Evolutionary conservation across 2,888 invertebrate genomes (phyloP).

Genomic region (Latrodectus elegans): DNA sequence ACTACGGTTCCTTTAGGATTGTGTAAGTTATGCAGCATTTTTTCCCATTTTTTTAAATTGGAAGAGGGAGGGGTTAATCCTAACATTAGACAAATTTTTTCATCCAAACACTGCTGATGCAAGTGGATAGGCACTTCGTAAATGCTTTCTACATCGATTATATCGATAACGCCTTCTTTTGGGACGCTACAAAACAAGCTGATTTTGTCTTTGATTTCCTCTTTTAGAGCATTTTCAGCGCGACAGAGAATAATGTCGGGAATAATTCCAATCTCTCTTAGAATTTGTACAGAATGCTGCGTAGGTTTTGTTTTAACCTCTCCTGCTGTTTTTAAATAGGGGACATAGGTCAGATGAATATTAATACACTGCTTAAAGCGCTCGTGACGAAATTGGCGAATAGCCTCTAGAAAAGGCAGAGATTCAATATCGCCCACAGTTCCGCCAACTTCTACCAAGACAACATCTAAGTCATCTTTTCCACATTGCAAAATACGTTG

Average conservation of each 20-base stretch:
- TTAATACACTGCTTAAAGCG: not conserved
- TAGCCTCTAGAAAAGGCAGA: slow-evolving; percentile 55
- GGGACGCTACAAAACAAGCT: not conserved
- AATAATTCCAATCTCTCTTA: not conserved
- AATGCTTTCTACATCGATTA: not conserved
- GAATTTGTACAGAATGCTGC: slow-evolving; percentile 3
- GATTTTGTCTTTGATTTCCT: not conserved
- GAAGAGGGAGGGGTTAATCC: not conserved
- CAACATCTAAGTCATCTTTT: slow-evolving; percentile 22
- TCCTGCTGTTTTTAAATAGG: not conserved
- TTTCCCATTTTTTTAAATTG: not conserved
- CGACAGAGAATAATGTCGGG: not conserved
- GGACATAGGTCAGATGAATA: not conserved
- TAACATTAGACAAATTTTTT: not conserved
- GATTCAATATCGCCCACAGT: slow-evolving; percentile 67
- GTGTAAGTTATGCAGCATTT: not conserved
- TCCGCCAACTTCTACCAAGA: slow-evolving; percentile 62
- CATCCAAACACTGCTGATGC: not conserved
- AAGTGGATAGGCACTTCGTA: slow-evolving; percentile 3
- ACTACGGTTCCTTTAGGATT: slow-evolving; percentile 79
- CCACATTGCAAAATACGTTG: not conserved
- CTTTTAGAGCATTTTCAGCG: not conserved
- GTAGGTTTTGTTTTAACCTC: slow-evolving; percentile 14
- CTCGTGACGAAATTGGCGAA: not conserved
- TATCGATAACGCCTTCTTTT: not conserved